These are phyloP conservation scores for Cataglyphis hispanica DNA, from an alignment of 1,140 invertebrate species.

Conservation along the genomic window DNA sequence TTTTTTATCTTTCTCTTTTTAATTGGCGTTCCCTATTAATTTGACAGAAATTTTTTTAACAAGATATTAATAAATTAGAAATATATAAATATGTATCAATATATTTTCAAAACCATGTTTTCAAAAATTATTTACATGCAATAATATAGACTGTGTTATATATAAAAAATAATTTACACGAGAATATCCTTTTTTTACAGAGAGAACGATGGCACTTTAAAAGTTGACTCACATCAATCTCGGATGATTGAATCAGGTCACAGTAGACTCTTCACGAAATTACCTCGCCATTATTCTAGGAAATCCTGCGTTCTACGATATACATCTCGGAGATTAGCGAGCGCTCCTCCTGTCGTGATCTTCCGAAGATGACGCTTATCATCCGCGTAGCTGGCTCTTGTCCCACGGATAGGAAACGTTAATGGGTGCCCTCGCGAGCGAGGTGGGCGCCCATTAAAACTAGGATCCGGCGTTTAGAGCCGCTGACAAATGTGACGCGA, in stretches of 20 bases:
- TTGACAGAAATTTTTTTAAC: not conserved
- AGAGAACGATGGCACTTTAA: not conserved
- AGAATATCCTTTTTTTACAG: not conserved
- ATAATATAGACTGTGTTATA: not conserved
- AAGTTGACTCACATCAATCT: constrained; percentile 22
- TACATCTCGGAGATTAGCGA: constrained; percentile 11
- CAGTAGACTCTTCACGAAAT: not conserved
- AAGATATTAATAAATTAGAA: no score
- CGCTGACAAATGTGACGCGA: constrained; percentile 44
- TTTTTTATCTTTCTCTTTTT: no score
- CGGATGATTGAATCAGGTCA: not conserved
- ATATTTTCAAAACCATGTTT: not conserved
- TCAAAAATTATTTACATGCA: not conserved
- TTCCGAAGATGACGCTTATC: constrained; percentile 22
- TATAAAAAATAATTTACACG: not conserved
- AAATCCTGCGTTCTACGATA: not conserved
- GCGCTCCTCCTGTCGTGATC: not conserved
- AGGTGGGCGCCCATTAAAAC: constrained; percentile 41
- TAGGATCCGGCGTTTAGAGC: constrained; percentile 26
- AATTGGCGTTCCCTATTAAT: not conserved
- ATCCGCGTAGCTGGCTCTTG: not conserved
- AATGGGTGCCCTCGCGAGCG: constrained; percentile 39
- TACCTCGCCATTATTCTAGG: constrained; percentile 18
- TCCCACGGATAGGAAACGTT: constrained; percentile 57
- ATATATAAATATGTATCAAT: no score